Conservation (phyloP, 2,888 invertebrate species). For the Acanthacorydalis orientalis region DNA sequence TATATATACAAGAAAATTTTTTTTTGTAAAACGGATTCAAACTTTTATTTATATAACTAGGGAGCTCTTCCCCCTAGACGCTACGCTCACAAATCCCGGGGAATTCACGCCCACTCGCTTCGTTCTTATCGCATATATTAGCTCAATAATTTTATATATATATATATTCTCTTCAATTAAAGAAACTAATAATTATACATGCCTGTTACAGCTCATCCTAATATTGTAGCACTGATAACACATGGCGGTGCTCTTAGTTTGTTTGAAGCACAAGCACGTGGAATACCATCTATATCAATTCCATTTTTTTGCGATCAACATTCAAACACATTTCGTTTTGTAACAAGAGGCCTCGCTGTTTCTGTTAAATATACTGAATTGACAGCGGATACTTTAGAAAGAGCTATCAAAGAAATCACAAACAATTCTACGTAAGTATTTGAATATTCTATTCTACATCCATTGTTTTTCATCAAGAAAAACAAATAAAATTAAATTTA, state of each 20-base stretch:
- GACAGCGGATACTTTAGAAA: constrained; percentile 11
- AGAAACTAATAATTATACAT: neutral
- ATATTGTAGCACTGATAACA: constrained; percentile 13
- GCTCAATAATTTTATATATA: too few relatives aligned
- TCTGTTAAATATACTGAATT: constrained; percentile 12
- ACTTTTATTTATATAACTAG: too few relatives aligned
- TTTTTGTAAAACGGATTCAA: too few relatives aligned
- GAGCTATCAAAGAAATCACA: constrained; percentile 13
- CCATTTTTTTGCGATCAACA: constrained; percentile 20
- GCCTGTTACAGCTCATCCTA: constrained; percentile 12
- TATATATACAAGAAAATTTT: too few relatives aligned
- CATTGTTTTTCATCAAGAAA: too few relatives aligned
- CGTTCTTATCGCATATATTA: too few relatives aligned
- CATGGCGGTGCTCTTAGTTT: constrained; percentile 16
- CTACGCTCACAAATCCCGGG: too few relatives aligned
- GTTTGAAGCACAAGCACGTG: constrained; percentile 15
- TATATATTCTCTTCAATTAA: too few relatives aligned
- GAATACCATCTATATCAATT: constrained; percentile 15
- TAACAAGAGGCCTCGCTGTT: constrained; percentile 13
- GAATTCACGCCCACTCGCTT: too few relatives aligned
- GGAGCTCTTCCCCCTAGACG: too few relatives aligned
- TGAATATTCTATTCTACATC: too few relatives aligned
- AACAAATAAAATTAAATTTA: too few relatives aligned
- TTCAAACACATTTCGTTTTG: constrained; percentile 16
- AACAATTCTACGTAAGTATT: constrained; percentile 13